Evolutionary conservation across 2,113 vertebrate genomes (phyloP).

Genomic region (Scomber scombrus): DNA sequence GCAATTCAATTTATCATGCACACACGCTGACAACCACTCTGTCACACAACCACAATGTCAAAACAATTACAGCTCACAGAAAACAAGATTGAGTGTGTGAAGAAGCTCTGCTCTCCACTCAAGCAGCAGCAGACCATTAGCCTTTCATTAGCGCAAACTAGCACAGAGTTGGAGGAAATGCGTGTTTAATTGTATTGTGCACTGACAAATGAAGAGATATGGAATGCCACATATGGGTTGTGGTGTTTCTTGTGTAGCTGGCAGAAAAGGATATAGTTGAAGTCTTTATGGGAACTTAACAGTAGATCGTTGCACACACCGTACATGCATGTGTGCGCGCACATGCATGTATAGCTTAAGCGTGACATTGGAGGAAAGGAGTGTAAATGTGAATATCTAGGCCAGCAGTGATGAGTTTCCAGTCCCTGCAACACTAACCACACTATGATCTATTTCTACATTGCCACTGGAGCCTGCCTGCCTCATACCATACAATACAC

Average conservation of each 20-base stretch:
- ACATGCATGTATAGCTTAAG: conserved; percentile 5
- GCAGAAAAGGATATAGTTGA: neutral
- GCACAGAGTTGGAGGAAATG: neutral
- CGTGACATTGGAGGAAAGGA: conserved; percentile 26
- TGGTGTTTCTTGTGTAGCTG: neutral
- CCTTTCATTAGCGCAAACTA: conserved; percentile 32
- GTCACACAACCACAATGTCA: conserved; percentile 48
- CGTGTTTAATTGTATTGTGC: conserved; percentile 21
- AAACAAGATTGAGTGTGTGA: conserved; percentile 36
- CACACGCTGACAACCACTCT: conserved; percentile 32
- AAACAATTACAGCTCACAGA: conserved; percentile 55
- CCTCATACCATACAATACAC: neutral
- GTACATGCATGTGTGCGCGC: conserved; percentile 4
- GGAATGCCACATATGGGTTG: neutral
- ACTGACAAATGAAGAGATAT: neutral
- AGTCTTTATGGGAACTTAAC: neutral
- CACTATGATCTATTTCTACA: conserved; percentile 61
- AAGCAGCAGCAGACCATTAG: conserved; percentile 46
- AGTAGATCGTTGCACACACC: neutral
- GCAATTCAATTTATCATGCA: conserved; percentile 38
- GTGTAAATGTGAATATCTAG: conserved; percentile 67
- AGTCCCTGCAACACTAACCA: conserved; percentile 36
- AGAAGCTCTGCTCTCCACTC: conserved; percentile 25
- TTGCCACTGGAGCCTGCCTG: conserved; percentile 26
- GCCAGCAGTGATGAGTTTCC: conserved; percentile 72